Evolutionary conservation across 2,113 vertebrate genomes (phyloP).

Genomic region (Lophius piscatorius): DNA sequence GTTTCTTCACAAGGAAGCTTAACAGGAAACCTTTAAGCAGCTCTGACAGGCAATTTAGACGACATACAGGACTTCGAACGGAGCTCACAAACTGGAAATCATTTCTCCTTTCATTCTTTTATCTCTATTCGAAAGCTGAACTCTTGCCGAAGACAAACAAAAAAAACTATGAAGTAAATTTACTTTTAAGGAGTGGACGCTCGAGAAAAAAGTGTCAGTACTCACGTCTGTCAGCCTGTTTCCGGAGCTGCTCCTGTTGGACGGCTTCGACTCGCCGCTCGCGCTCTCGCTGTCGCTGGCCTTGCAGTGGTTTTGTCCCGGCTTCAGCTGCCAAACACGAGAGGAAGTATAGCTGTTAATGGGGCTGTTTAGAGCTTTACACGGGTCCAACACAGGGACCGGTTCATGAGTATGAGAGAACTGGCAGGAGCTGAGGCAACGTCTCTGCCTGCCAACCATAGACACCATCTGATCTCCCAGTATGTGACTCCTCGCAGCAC

Average conservation of each 20-base stretch:
- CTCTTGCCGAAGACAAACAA: too few species aligned
- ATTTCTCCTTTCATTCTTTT: too few species aligned
- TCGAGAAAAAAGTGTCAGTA: slow-evolving; percentile 43
- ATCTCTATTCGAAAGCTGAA: too few species aligned
- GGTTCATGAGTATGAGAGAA: slow-evolving; percentile 66
- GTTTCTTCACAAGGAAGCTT: neutral
- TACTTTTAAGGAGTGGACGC: too few species aligned
- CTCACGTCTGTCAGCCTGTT: slow-evolving; percentile 95
- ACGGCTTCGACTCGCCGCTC: slow-evolving; percentile 88
- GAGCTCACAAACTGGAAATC: too few species aligned
- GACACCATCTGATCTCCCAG: slow-evolving; percentile 74
- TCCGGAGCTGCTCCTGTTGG: slow-evolving; percentile 88
- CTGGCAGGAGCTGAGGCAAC: slow-evolving; percentile 57
- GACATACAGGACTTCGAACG: too few species aligned
- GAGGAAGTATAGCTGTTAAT: slow-evolving; percentile 37
- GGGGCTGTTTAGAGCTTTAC: slow-evolving; percentile 32
- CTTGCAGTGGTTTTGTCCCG: slow-evolving; percentile 90
- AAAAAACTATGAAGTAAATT: too few species aligned
- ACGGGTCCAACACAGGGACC: slow-evolving; percentile 40
- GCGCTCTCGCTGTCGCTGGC: slow-evolving; percentile 92
- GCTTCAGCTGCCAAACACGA: slow-evolving; percentile 85
- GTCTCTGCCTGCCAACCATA: slow-evolving; percentile 67
- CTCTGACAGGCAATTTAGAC: too few species aligned
- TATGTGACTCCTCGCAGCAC: slow-evolving; percentile 66
- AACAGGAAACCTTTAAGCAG: too few species aligned